Evolutionary conservation across 2,888 invertebrate species (phyloP), one percentile per base, ranked within the genome.

Genomic region (Ectemnius lituratus): DNA sequence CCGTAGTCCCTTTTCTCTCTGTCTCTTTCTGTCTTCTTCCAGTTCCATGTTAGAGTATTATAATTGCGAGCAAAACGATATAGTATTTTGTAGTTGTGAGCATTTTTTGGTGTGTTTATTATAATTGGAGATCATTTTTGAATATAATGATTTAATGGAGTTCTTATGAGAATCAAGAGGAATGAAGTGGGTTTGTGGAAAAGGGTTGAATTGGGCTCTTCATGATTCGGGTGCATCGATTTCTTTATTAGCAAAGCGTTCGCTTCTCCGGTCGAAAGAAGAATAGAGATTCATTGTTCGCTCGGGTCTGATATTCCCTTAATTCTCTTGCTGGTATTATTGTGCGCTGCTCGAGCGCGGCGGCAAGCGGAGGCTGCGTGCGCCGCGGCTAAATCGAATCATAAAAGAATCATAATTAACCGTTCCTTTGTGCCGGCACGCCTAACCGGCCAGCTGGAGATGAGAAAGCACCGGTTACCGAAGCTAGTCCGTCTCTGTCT

Each of bases 391-490:
- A 87, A 90, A 90, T 90, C 87, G 84, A 87, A 89, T 90, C 88
- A 90, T 89, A 90, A 90, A 90, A 89, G 90, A 89, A 87, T 90
- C 87, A 85, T 89, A 89, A 90, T 90, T 90, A 90, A 87, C 87
- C 86, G 87, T 84, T 85, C 89, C 86, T 88, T 90, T 88, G 90
- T 90, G 85, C 82, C 68, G 66, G 78, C 60, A 76, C 65, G 73
- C 71, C 66, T 64, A 71, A 69, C 67, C 20, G 70, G 76, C 37
- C 79, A 84, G 52, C 72, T 84, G 83, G 76, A 75, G 81, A 75
- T 68, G 82, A 80, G 81, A 77, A 81, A 76, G 71, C 74, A 69
- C 45, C 74, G 67, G 75, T 6, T 37, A 37, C 37, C 76, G 75
- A 78, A 52, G 27, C 20, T 47, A 8, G 23, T 23, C 23, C 23